phyloP scores from a whole-genome alignment of 2,113 vertebrate species.

The Saimiri boliviensis region DNA sequence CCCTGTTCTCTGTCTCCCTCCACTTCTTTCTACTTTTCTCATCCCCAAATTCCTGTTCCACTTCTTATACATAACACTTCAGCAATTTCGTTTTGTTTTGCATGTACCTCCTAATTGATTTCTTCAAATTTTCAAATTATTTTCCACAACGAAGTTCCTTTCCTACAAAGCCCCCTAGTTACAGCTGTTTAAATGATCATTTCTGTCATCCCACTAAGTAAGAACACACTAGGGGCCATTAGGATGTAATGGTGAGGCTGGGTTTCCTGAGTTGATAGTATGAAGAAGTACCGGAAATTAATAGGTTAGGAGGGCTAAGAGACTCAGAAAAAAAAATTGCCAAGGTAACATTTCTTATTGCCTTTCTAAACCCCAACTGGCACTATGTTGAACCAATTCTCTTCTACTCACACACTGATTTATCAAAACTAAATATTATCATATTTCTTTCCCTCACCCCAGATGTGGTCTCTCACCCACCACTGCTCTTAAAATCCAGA shows the following conservation, averaged over 20 bases:
- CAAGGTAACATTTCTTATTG: background rate
- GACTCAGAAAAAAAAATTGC: background rate
- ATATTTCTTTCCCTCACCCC: background rate
- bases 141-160: background rate
- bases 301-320: background rate
- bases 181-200: background rate
- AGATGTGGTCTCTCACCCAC: background rate
- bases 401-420: background rate
- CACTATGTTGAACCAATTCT: background rate
- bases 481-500: background rate
- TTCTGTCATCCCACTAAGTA: too few relatives aligned
- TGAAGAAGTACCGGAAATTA: background rate
- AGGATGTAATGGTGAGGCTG: background rate
- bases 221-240: background rate
- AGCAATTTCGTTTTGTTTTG: background rate
- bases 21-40: background rate
- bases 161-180: background rate
- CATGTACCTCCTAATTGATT: background rate
- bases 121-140: background rate
- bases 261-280: background rate
- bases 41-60: background rate
- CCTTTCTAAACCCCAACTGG: background rate
- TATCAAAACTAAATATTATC: background rate
- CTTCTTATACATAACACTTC: rapidly evolving
- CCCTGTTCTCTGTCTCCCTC: rapidly evolving